Evolutionary conservation across 1,140 invertebrate species (phyloP), one percentile per base, ranked within the genome.

Genomic region (Plectrocnemia conspersa): DNA sequence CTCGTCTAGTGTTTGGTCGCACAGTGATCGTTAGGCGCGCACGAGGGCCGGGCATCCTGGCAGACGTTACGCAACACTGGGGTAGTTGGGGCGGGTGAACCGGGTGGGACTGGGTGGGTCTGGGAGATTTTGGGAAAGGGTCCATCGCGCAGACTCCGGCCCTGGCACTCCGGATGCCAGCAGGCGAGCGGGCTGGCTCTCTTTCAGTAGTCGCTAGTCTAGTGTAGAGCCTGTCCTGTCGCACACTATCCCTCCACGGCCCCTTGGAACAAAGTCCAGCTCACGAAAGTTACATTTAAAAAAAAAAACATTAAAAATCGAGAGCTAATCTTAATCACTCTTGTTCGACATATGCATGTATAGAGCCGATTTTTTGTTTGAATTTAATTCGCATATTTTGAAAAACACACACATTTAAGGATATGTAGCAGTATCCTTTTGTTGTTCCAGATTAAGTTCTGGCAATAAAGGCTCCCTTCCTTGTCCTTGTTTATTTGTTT

Each of bases 101-200:
- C 16, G 36, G 36, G 36, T 15, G 36, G 9, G 10, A 15, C 15
- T 7, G 16, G 10, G 15, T 40, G 16, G 16, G 36, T 6, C 6
- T 7, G 9, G 41, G 9, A 19, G 18, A 21, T 3, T 7, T 7
- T 7, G 18, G 41, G 19, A 11, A 6, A 7, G 18, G 41, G 41
- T 44, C 41, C 41, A 44, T 13, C 41, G 41, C 41, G 41, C 41
- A 44, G 41, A 21, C 41, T 44, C 41, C 19, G 22, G 41, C n/a
- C n/a, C n/a, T n/a, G n/a, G n/a, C n/a, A n/a, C n/a, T n/a, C n/a
- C n/a, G n/a, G n/a, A n/a, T n/a, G n/a, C n/a, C n/a, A n/a, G n/a
- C 27, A 13, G 27, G 27, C 27, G 27, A 13, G 18, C 9, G 41
- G 6, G 5, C 5, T 7, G 6, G 35, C 5, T 16, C 10, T 15